Evolutionary conservation across 2,113 vertebrate genomes (phyloP).

Genomic region (Circaetus gallicus): DNA sequence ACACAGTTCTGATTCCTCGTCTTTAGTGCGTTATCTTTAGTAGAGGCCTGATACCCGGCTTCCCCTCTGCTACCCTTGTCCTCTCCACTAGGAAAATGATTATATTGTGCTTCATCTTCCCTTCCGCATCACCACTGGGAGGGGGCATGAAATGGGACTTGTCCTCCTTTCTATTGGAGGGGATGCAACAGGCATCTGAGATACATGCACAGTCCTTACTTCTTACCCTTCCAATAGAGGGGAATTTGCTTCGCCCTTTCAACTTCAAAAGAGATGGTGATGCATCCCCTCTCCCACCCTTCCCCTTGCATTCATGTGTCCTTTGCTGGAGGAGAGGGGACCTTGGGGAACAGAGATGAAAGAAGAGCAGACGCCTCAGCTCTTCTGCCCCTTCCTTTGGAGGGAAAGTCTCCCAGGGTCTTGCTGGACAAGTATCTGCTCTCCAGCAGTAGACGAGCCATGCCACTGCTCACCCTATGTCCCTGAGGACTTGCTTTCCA

Average conservation of each 20-base stretch:
- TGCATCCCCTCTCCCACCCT: neutral
- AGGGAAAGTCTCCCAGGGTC: neutral
- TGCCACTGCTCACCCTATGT: neutral
- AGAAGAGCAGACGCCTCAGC: neutral
- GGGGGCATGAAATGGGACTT: neutral
- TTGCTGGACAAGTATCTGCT: neutral
- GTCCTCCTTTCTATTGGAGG: neutral
- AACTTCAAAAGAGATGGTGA: neutral
- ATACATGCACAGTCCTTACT: neutral
- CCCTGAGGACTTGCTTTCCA: neutral
- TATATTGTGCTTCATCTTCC: neutral
- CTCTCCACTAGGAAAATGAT: neutral
- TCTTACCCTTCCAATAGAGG: neutral
- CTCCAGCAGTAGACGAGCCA: neutral
- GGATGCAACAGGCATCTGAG: neutral
- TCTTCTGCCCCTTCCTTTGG: neutral
- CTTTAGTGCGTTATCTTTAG: neutral
- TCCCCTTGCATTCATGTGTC: neutral
- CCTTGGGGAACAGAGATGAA: neutral
- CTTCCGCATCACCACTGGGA: neutral
- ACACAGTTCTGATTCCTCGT: neutral
- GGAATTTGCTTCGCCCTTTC: neutral
- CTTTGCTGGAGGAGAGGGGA: neutral
- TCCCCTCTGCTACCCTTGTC: neutral
- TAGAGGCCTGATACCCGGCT: neutral